Conservation (phyloP, 2,888 invertebrate genomes). For the Drosophila seclusa region DNA sequence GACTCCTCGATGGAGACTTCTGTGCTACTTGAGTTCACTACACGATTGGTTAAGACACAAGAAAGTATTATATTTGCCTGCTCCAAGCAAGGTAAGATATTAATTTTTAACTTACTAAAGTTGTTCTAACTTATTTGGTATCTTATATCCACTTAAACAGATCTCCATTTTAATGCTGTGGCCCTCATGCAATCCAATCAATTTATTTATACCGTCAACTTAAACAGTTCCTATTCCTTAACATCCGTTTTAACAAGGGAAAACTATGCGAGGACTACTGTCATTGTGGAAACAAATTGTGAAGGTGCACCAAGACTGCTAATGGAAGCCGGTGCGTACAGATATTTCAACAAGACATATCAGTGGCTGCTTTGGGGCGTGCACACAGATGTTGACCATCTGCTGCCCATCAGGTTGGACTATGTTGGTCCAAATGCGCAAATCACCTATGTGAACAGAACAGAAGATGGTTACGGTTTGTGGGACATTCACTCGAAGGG, state of each 20-base stretch:
- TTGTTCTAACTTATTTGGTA: background rate
- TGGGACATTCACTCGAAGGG: slow-evolving; percentile 83
- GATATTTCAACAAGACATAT: slow-evolving; percentile 83
- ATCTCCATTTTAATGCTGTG: slow-evolving; percentile 30
- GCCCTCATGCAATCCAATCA: slow-evolving; percentile 61
- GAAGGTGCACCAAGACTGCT: slow-evolving; percentile 47
- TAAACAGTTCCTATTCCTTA: slow-evolving; percentile 53
- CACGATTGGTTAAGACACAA: slow-evolving; percentile 58
- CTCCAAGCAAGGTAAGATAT: slow-evolving; percentile 55
- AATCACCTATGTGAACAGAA: slow-evolving; percentile 73
- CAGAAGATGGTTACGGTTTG: slow-evolving; percentile 46
- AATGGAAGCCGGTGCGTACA: slow-evolving; percentile 55
- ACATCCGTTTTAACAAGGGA: slow-evolving; percentile 48
- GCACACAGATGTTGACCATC: slow-evolving; percentile 40
- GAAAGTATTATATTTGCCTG: slow-evolving; percentile 74
- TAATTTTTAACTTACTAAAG: background rate
- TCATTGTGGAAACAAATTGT: slow-evolving; percentile 76
- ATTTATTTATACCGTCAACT: slow-evolving; percentile 50
- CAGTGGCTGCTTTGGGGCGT: slow-evolving; percentile 81
- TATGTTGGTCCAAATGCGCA: slow-evolving; percentile 82
- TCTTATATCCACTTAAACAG: slow-evolving; percentile 20
- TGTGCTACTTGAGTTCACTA: slow-evolving; percentile 61
- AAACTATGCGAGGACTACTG: slow-evolving; percentile 65
- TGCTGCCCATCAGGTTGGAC: slow-evolving; percentile 57
- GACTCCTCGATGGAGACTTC: slow-evolving; percentile 39